Evolutionary conservation across 2,113 vertebrate species (phyloP).

Genomic region (Nettapus auritus): DNA sequence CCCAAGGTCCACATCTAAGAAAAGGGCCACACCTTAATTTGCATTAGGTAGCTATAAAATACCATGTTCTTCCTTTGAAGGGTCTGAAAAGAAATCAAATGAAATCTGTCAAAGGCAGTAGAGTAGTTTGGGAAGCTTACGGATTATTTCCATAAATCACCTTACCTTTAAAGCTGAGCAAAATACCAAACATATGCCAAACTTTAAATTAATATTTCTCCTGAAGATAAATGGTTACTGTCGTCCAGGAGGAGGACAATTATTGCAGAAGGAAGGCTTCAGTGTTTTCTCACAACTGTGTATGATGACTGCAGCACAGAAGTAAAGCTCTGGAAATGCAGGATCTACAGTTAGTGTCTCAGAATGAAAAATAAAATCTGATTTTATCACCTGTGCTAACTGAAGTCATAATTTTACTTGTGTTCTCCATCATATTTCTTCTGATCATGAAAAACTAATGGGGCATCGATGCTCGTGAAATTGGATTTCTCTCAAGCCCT

Average conservation of each 20-base stretch:
- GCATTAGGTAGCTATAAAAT: background rate
- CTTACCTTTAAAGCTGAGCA: background rate
- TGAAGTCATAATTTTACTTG: constrained; percentile 11
- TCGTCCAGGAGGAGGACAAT: constrained; percentile 1
- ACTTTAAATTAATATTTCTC: constrained; percentile 22
- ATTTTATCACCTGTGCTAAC: constrained; percentile 53
- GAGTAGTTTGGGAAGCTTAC: background rate
- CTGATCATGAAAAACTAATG: background rate
- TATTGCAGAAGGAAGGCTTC: constrained; percentile 22
- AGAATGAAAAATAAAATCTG: background rate
- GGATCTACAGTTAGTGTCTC: background rate
- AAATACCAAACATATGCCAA: constrained; percentile 8
- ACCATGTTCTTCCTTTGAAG: background rate
- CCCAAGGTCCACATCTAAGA: background rate
- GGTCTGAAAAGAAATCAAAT: background rate
- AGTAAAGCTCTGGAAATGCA: constrained; percentile 42
- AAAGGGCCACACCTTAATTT: background rate
- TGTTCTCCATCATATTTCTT: constrained; percentile 7
- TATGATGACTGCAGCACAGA: constrained; percentile 40
- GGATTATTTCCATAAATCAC: background rate
- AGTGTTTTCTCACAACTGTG: constrained; percentile 24
- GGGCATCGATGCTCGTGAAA: background rate
- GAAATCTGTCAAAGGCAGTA: background rate
- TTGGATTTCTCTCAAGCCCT: background rate
- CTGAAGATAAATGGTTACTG: background rate